Conservation (phyloP, 2,797 vertebrate genomes). For the Botia almorhae region DNA sequence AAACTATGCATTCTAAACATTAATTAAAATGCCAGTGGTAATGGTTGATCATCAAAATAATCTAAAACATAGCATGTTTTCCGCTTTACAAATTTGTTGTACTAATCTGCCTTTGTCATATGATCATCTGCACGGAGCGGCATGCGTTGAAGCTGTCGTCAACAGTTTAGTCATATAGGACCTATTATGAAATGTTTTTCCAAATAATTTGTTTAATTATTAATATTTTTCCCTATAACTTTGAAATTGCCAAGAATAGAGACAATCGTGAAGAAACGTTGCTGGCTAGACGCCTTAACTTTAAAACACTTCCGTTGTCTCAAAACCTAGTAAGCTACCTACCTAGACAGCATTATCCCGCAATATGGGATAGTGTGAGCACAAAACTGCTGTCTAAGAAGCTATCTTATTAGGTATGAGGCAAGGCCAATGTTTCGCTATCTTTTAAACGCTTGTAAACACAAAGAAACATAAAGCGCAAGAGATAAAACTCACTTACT, state of each 20-base stretch:
- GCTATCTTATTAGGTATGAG: background rate
- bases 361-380: too few species aligned
- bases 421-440: background rate
- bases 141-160: background rate
- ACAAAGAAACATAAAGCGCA: background rate
- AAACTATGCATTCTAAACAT: background rate
- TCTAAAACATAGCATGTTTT: background rate
- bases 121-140: background rate
- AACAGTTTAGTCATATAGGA: background rate
- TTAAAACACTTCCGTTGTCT: background rate
- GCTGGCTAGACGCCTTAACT: background rate
- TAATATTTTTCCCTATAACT: too few species aligned
- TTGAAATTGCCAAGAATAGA: background rate
- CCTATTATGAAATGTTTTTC: background rate
- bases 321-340: background rate
- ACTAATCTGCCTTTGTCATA: background rate
- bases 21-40: background rate
- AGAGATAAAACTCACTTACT: constrained; percentile 34
- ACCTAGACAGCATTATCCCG: background rate
- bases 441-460: background rate
- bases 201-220: too few species aligned
- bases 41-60: background rate
- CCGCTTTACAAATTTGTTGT: background rate
- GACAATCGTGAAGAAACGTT: background rate
- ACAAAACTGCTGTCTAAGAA: background rate